Evolutionary conservation across 2,797 vertebrate species (phyloP), one percentile per base, ranked within the genome.

Genomic region (Sebastes flavidus): DNA sequence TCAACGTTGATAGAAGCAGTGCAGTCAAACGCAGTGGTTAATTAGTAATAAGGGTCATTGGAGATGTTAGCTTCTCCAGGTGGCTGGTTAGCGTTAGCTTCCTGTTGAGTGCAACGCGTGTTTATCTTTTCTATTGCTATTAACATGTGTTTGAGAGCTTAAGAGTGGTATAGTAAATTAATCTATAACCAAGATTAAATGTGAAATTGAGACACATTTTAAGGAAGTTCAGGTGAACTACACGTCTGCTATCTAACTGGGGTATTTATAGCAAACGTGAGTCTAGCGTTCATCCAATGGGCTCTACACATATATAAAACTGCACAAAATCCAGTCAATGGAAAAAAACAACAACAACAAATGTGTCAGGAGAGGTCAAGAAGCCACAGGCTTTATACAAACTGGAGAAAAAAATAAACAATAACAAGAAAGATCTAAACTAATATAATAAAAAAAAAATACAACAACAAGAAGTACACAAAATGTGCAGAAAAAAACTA

Each of bases 11-110:
- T 6, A 14, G 13, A 38, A 0, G 36, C 36, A 7, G 10, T 10
- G 0, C 25, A 14, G 9, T 24, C 3, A 8, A 38, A 25, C 6
- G 9, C 2, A 1, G 1, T 2, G 2, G 6, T 22, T 1, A 29
- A 14, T 22, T 34, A 1, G 5, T 7, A 25, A 34, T 13, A 12
- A 8, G 54, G 18, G 60, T 49, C 49, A 4, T 27, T 6, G 6
- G 65, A 60, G n/a, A 63, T 54, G 52, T 32, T 49, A 60, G 56
- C 32, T 22, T 69, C 13, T 3, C 18, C 8, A 59, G 18, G 34
- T 69, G 61, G 87, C 89, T 84, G 78, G 52, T 84, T 89, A 83
- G 89, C 85, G 14, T 84, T 88, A 87, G 87, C 89, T 76, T 42
- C 20, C 27, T 38, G 70, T 58, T 62, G 5, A 27, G 24, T 3